These are phyloP conservation scores for Prenolepis imparis DNA, from an alignment of 2,888 invertebrate species.

Conservation along the genomic window DNA sequence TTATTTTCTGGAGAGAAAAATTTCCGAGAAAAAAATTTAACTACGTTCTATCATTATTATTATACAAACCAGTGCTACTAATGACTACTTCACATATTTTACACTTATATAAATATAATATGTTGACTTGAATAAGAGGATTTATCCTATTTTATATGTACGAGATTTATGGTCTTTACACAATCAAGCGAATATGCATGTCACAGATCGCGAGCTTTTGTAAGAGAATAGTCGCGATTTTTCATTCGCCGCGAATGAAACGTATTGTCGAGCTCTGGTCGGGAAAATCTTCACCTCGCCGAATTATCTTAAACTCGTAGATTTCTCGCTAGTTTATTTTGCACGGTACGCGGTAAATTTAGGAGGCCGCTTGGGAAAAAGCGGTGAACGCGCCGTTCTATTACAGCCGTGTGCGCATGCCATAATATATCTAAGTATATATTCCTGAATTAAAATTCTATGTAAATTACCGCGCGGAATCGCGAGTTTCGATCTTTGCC, in stretches of 20 bases:
- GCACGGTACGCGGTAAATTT: conserved; percentile 1
- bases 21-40: neutral
- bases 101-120: neutral
- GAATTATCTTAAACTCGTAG: conserved; percentile 37
- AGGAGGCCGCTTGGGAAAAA: conserved; percentile 15
- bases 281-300: conserved; percentile 1
- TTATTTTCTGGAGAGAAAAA: neutral
- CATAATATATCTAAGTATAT: neutral
- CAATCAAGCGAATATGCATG: neutral
- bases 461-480: conserved; percentile 27
- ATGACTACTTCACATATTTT: neutral
- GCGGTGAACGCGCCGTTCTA: neutral
- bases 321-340: conserved; percentile 2
- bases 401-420: neutral
- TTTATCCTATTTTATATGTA: neutral
- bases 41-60: neutral
- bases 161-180: neutral
- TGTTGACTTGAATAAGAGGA: neutral
- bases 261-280: neutral
- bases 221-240: neutral
- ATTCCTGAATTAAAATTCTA: conserved; percentile 41
- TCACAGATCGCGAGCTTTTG: neutral
- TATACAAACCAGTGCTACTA: neutral
- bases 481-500: conserved; percentile 26
- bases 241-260: conserved; percentile 16